Evolutionary conservation across 1,140 invertebrate species (phyloP).

Genomic region (Ladona fulva): DNA sequence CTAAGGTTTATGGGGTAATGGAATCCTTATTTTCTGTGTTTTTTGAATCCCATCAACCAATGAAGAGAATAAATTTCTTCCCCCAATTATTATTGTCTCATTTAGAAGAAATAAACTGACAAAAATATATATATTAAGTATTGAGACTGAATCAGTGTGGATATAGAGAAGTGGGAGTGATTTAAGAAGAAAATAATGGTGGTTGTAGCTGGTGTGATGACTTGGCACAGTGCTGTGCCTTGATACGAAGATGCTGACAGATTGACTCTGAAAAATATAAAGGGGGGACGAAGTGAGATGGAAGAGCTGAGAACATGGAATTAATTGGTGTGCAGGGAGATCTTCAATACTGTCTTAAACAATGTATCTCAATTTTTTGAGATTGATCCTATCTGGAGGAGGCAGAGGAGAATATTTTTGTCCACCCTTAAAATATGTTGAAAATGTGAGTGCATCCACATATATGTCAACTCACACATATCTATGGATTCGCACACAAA

Average conservation of each 20-base stretch:
- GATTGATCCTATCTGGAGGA: too few species aligned
- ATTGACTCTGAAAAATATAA: too few species aligned
- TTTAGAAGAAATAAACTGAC: not conserved
- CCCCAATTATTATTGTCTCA: not conserved
- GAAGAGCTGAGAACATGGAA: too few species aligned
- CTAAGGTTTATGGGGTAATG: slow-evolving; percentile 9
- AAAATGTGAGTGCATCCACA: too few species aligned
- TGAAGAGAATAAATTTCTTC: not conserved
- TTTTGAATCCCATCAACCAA: not conserved
- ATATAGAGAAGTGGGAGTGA: not conserved
- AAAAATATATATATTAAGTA: not conserved
- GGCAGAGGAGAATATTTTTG: too few species aligned
- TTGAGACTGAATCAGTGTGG: not conserved
- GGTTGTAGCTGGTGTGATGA: not conserved
- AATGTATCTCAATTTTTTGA: too few species aligned
- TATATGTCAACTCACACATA: too few species aligned
- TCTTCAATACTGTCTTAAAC: too few species aligned
- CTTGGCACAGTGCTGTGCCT: not conserved
- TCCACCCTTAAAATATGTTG: too few species aligned
- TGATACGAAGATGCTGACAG: not conserved
- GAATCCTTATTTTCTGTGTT: slow-evolving; percentile 2
- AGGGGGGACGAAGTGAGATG: too few species aligned
- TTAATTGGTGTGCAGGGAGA: too few species aligned
- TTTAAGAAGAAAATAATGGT: not conserved
- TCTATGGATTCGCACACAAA: too few species aligned